These are phyloP conservation scores for Anguilla anguilla DNA, from an alignment of 2,797 vertebrate genomes.

Conservation along the genomic window DNA sequence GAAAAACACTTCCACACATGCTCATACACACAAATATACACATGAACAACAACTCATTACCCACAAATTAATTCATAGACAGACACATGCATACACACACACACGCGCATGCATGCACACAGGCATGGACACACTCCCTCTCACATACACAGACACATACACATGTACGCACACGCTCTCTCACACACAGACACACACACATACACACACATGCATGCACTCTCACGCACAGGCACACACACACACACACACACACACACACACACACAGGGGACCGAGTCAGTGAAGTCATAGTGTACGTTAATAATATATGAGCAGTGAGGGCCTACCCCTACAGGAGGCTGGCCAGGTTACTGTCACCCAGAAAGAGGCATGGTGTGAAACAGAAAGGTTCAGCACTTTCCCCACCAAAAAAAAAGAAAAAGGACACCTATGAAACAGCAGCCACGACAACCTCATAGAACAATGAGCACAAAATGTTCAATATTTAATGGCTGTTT, in stretches of 20 bases:
- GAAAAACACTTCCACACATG: slow-evolving; percentile 20
- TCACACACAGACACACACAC: slow-evolving; percentile 24
- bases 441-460: slow-evolving; percentile 36
- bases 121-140: neutral
- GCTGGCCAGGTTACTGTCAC: slow-evolving; percentile 46
- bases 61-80: neutral
- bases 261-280: neutral
- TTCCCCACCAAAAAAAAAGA: neutral
- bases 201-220: neutral
- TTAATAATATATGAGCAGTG: slow-evolving; percentile 3
- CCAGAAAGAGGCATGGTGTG: slow-evolving; percentile 55
- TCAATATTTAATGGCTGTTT: slow-evolving; percentile 77
- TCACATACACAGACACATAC: neutral
- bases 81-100: slow-evolving; percentile 13
- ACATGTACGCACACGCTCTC: slow-evolving; percentile 1
- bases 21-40: slow-evolving; percentile 30
- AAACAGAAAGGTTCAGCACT: slow-evolving; percentile 69
- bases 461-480: slow-evolving; percentile 29
- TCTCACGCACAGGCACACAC: neutral
- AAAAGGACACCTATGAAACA: slow-evolving; percentile 19
- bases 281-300: neutral
- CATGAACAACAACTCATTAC: neutral
- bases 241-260: neutral
- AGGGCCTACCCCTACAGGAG: neutral
- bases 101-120: neutral